Evolutionary conservation across 2,113 vertebrate genomes (phyloP), one percentile per base, ranked within the genome.

Genomic region (Rhinolophus sinicus): DNA sequence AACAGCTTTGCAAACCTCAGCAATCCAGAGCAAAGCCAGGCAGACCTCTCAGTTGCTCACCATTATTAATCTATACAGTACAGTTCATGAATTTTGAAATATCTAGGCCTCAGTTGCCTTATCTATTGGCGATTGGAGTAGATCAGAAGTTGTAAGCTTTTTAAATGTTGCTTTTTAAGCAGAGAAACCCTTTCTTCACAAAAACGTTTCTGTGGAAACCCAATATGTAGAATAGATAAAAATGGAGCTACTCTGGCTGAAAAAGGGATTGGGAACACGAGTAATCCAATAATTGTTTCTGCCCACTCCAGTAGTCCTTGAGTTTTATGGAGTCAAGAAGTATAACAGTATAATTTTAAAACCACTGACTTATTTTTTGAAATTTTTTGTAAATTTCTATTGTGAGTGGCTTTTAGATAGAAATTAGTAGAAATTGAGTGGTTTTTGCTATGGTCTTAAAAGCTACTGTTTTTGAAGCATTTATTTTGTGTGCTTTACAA

Each of bases 371-470:
- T 94, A 24, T 87, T 88, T 88, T 60, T 90, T 62, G 47, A 90
- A 94, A 90, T 78, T 50, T 12, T 78, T 50, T 12, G 24, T 81
- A 38, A 81, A 70, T 86, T 83, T 95, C 15, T 93, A 24, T 81
- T 95, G 28, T 22, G 12, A 65, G 26, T 78, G 4, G 5, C 24
- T 86, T 88, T 86, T n/a, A 64, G 50, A 9, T 67, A 47, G 30
- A 92, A 40, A 50, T 65, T 75, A 50, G 10, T 84, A 77, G 76
- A 91, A 90, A 83, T 52, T 75, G 14, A 80, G 15, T 95, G 24
- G 15, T 56, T 73, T 97, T 95, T 92, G 40, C n/a, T 72, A 8
- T 77, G 83, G 62, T 94, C 50, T 78, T 80, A 87, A 38, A 87
- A 50, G 24, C n/a, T 47, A 15, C 33, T 67, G 5, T 77, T 96